Evolutionary conservation across 2,888 invertebrate species (phyloP), one percentile per base, ranked within the genome.

Genomic region (Agapetus fuscipes): DNA sequence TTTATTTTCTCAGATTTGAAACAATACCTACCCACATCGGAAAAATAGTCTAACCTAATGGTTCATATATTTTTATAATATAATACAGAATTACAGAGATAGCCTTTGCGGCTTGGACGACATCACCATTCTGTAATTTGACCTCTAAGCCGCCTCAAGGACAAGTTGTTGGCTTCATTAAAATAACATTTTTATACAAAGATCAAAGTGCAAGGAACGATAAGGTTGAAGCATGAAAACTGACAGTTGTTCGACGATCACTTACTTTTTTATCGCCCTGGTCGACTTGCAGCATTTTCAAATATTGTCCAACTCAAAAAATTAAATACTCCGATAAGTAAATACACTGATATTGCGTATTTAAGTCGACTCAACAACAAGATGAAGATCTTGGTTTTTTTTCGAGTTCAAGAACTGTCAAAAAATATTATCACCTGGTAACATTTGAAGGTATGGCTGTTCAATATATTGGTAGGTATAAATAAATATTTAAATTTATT

Each of bases 221-320:
- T 37, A 41, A 29, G 20, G 20, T 9, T 20, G 9, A 20, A 20
- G 20, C 4, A 20, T 28, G 10, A 13, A 28, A 28, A 24, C 20
- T 27, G n/a, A 25, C 11, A 31, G 14, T 34, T 31, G 14, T 43
- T 5, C 28, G 17, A 14, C 27, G 16, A 10, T 14, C 12, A 40
- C 45, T 34, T 30, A 47, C 47, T 37, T 47, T 47, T 28, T 47
- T 47, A 34, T 47, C 47, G 44, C 43, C 46, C 30, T 46, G 43
- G 30, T 37, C 34, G n/a, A 47, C 47, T 41, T 44, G 30, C 7
- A 47, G 39, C 44, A 44, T 47, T 25, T 39, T 37, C 3, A 7
- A 16, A 10, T 16, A 14, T 41, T 34, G 15, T 20, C 13, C 7
- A 28, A 26, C 36, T 40, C 24, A 17, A 10, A 17, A 20, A 13